Evolutionary conservation across 1,140 invertebrate species (phyloP), one percentile per base, ranked within the genome.

Genomic region (Leptinotarsa defecta): DNA sequence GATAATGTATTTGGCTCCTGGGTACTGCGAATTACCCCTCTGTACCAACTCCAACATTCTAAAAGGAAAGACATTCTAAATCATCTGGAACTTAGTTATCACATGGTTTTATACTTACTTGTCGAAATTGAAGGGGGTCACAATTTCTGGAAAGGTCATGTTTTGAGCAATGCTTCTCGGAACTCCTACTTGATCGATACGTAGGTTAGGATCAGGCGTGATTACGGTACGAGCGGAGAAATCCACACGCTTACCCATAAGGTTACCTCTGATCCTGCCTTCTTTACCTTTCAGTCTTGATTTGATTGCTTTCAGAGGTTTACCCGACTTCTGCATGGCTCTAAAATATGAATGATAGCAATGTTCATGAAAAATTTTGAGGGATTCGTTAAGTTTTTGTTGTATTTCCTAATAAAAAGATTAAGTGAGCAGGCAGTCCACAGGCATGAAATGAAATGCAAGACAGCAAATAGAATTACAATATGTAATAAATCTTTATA

Each of bases 221-320:
- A 99, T 99, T 77, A 99, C 98, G 83, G 98, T 99, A 86, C 98
- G 92, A 8, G 97, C 98, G 0, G 98, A 99, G 84, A 99, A 99
- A 83, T 99, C 98, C 0, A 99, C 98, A 89, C 98, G 96, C 86
- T 99, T 99, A 74, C 98, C 98, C 98, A 99, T 99, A 79, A 99
- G 90, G 85, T 99, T 99, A 81, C 98, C 98, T 87, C 98, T 89
- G 82, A 99, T 99, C 82, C 98, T 89, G 0, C 98, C 98, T 92
- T 99, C 98, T 86, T 99, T 99, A 13, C 94, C 94, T 82, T 96
- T 95, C 15, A 96, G 84, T 67, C 94, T 89, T 0, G 94, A 92
- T 87, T 99, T 99, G 19, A 99, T 92, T 0, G 98, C 97, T 88
- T 99, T 99, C 1, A 99, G 86, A 0, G 98, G 98, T 85, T 99